A percentile compares a stretch with the other conserved stretches of the same genome.
Conservation (phyloP, 2,113 vertebrate genomes). For the Lophochroa leadbeateri region DNA sequence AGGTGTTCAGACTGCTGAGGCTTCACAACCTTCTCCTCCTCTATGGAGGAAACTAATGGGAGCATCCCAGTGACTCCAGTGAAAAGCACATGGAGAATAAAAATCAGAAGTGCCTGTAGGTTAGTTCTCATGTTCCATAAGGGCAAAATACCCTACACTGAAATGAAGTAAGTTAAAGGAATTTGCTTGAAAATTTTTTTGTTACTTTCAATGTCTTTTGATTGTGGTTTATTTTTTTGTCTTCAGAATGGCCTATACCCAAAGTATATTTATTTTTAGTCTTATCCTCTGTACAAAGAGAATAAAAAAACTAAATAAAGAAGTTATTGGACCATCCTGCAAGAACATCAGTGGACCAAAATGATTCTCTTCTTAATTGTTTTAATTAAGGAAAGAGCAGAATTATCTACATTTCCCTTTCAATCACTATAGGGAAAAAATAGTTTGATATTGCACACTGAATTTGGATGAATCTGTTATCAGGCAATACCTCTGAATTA, state of each 20-base stretch:
- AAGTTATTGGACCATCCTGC: background rate
- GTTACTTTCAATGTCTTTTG: background rate
- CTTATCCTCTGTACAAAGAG: background rate
- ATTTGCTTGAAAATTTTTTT: background rate
- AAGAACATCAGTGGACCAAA: background rate
- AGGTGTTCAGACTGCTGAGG: accelerated
- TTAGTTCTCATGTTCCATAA: background rate
- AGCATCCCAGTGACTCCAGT: background rate
- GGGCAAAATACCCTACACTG: background rate
- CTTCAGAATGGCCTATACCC: background rate
- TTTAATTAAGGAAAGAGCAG: background rate
- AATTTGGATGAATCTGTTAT: background rate
- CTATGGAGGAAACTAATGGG: background rate
- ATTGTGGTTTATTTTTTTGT: background rate
- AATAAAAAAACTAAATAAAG: background rate
- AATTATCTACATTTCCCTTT: background rate
- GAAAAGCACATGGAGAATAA: background rate
- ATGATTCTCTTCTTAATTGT: background rate
- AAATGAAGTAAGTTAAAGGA: background rate
- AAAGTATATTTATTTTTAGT: background rate
- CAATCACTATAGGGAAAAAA: background rate
- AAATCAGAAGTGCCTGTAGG: background rate
- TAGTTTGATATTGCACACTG: background rate
- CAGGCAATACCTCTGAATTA: background rate
- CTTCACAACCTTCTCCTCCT: background rate